These are phyloP conservation scores for Copidosoma floridanum DNA, from an alignment of 1,140 invertebrate species.

Conservation along the genomic window DNA sequence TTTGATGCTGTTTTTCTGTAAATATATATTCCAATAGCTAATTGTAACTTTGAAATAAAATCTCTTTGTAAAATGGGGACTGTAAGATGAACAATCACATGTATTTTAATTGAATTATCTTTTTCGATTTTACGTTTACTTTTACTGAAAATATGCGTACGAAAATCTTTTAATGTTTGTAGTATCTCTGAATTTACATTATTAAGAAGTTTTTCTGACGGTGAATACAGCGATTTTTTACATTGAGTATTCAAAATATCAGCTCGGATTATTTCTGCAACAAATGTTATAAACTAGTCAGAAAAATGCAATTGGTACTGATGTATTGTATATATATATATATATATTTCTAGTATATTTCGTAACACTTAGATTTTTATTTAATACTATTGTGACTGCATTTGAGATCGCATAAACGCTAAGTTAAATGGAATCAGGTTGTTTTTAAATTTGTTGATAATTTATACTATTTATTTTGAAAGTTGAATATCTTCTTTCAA, in stretches of 20 bases:
- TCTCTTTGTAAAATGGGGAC: slow-evolving; percentile 42
- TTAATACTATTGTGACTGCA: no score
- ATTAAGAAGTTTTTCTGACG: slow-evolving; percentile 26
- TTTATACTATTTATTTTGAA: no score
- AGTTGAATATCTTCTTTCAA: no score
- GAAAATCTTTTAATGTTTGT: slow-evolving; percentile 15
- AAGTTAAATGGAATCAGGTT: no score
- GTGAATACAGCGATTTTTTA: slow-evolving; percentile 19
- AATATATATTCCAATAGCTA: slow-evolving; percentile 18
- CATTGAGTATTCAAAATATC: neutral
- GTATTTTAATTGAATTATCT: slow-evolving; percentile 33
- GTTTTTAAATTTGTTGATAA: no score
- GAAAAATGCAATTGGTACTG: no score
- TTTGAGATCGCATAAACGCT: no score
- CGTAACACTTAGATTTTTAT: no score
- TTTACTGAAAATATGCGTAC: slow-evolving; percentile 19
- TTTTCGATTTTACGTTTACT: slow-evolving; percentile 6
- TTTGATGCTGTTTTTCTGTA: slow-evolving; percentile 26
- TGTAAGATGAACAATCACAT: slow-evolving; percentile 44
- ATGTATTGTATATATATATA: no score
- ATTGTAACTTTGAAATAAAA: slow-evolving; percentile 34
- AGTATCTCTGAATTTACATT: slow-evolving; percentile 16
- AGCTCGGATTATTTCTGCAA: neutral
- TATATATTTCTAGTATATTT: no score
- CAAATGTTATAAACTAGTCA: neutral